These are phyloP conservation scores for Numenius phaeopus DNA, from an alignment of 2,797 vertebrate species.

Conservation along the genomic window DNA sequence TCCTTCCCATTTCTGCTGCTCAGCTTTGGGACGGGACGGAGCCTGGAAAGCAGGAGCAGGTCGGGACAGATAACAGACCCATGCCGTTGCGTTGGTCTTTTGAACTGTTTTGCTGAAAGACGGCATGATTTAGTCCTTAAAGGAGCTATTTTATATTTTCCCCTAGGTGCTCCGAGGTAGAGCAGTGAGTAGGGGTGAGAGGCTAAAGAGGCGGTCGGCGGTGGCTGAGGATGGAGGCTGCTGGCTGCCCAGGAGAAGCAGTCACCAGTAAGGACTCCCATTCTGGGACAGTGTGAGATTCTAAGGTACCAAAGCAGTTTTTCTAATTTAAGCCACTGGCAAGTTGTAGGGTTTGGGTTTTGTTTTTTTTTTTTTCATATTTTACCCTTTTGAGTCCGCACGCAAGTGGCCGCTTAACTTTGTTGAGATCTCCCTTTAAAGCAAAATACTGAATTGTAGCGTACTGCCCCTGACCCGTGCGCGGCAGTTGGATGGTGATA, in stretches of 20 bases:
- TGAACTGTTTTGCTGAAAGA: not conserved
- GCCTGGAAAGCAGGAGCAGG: not conserved
- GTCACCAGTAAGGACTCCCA: not conserved
- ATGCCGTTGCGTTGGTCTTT: rapidly evolving
- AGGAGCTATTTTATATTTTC: not conserved
- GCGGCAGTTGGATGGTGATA: not conserved
- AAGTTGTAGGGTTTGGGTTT: not conserved
- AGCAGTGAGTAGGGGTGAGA: not conserved
- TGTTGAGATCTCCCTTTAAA: not conserved
- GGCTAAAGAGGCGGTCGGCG: not conserved
- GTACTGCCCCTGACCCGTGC: not conserved
- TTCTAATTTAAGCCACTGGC: not conserved
- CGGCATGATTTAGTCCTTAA: not conserved
- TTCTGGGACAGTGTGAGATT: not conserved
- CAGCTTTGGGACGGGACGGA: rapidly evolving
- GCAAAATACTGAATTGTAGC: not conserved
- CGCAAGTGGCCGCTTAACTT: not conserved
- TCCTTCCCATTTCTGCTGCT: not conserved
- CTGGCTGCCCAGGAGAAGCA: not conserved
- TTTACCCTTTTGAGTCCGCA: not conserved
- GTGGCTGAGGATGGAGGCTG: not conserved
- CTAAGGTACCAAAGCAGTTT: not conserved
- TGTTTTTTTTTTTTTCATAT: not conserved
- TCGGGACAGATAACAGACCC: not conserved
- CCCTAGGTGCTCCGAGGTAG: rapidly evolving